phyloP scores from a whole-genome alignment of 2,113 vertebrate genomes.

The Dasypus novemcinctus region DNA sequence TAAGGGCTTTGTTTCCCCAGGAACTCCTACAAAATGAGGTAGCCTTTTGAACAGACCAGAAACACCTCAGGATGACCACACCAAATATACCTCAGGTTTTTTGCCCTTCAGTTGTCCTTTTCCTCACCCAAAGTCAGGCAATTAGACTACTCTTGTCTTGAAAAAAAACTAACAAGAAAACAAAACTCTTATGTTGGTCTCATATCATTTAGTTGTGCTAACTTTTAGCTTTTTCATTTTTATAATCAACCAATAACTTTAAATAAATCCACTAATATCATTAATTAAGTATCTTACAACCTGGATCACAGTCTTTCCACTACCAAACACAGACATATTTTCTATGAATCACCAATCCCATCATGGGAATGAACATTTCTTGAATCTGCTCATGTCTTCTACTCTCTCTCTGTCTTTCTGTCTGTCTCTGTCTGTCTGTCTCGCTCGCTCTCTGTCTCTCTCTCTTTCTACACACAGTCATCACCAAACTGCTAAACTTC shows the following conservation, averaged over 20 bases:
- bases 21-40: background rate
- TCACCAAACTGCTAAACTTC: background rate
- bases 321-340: background rate
- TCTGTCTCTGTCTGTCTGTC: too few relatives aligned
- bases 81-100: background rate
- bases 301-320: background rate
- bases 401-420: background rate
- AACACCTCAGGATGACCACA: background rate
- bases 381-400: background rate
- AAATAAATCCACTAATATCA: background rate
- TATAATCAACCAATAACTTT: background rate
- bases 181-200: background rate
- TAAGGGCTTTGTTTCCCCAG: background rate
- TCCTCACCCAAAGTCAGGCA: background rate
- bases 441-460: too few relatives aligned
- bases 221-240: background rate
- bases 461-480: background rate
- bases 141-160: background rate
- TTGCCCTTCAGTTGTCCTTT: background rate
- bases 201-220: background rate
- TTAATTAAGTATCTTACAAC: background rate
- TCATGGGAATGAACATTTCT: background rate
- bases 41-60: background rate
- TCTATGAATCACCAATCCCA: rapidly evolving
- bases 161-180: background rate